Evolutionary conservation across 2,113 vertebrate genomes (phyloP).

Genomic region (Regulus satrapa): DNA sequence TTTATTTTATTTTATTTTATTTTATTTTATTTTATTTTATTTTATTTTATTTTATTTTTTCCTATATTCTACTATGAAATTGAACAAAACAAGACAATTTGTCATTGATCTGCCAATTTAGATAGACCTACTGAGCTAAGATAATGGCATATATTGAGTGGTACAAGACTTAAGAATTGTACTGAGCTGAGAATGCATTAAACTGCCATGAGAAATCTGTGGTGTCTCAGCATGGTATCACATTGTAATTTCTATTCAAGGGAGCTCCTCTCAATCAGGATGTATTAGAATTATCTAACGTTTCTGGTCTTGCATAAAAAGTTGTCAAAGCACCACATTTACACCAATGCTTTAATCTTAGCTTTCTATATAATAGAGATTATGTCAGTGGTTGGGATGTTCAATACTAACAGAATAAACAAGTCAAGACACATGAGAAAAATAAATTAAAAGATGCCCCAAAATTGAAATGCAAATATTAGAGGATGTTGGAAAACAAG

Average conservation of each 20-base stretch:
- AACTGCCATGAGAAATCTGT: neutral
- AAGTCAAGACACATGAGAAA: neutral
- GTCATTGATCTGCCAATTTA: neutral
- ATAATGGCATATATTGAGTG: neutral
- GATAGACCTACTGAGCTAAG: neutral
- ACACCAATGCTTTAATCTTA: rapidly evolving
- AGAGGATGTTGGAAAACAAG: neutral
- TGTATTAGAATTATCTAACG: neutral
- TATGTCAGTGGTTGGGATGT: neutral
- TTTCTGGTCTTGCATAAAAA: neutral
- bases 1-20: neutral
- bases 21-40: neutral
- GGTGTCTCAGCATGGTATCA: neutral
- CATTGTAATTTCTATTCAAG: neutral
- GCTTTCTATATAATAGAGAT: neutral
- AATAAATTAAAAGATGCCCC: neutral
- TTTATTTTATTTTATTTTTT: neutral
- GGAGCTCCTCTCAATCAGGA: neutral
- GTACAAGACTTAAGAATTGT: neutral
- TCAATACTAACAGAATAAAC: neutral
- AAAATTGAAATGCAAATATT: neutral
- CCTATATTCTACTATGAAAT: neutral
- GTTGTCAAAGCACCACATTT: neutral
- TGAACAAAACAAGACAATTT: neutral
- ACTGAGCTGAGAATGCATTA: neutral